Conservation (phyloP, 2,113 vertebrate genomes). For the Peromyscus maniculatus region DNA sequence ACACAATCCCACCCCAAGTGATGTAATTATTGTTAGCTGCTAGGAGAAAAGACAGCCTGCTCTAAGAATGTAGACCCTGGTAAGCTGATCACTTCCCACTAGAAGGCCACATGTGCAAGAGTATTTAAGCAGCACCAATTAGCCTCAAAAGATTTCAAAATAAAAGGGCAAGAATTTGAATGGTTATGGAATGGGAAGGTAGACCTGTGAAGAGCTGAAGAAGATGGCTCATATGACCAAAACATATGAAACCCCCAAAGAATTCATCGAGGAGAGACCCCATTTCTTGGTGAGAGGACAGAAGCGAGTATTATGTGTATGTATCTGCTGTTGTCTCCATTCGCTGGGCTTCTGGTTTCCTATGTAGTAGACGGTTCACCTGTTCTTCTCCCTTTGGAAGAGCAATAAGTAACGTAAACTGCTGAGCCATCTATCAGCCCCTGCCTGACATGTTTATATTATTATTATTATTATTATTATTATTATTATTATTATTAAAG, state of each 20-base stretch:
- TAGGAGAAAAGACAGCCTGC: background rate
- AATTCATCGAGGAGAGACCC: background rate
- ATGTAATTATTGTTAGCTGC: background rate
- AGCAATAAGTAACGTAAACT: background rate
- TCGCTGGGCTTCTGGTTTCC: background rate
- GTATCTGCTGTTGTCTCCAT: background rate
- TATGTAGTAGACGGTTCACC: too few relatives aligned
- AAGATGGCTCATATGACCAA: background rate
- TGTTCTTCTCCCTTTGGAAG: background rate
- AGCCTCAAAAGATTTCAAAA: background rate
- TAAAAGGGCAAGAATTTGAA: background rate
- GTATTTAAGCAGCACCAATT: background rate
- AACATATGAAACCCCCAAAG: background rate
- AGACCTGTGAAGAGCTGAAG: background rate
- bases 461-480: background rate
- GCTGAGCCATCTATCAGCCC: background rate
- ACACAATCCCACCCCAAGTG: background rate
- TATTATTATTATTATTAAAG: background rate
- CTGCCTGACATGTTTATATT: background rate
- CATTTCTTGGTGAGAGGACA: background rate
- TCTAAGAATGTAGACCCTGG: background rate
- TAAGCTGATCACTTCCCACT: background rate
- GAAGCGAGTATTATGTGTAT: too few relatives aligned
- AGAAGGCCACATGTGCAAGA: background rate
- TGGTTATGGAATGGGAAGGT: background rate